These are phyloP conservation scores for Dicrostonyx torquatus DNA, from an alignment of 2,797 vertebrate genomes.

Conservation along the genomic window DNA sequence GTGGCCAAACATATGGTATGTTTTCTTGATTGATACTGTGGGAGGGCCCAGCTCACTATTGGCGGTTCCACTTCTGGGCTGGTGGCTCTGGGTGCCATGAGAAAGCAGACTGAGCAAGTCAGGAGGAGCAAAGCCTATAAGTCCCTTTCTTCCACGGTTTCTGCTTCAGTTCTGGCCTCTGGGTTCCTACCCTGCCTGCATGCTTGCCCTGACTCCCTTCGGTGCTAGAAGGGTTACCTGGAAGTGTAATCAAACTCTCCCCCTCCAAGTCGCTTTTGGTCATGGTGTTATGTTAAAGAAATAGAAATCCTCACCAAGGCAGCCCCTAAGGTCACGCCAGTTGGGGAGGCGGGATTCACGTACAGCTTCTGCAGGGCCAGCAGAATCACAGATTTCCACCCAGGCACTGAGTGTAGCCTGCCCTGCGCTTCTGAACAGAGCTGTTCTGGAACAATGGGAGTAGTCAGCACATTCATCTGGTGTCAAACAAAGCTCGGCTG, in stretches of 20 bases:
- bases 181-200: background rate
- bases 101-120: background rate
- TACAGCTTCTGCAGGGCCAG: background rate
- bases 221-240: background rate
- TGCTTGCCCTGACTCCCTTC: background rate
- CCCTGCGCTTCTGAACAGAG: conserved; percentile 21
- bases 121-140: background rate
- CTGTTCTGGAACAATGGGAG: conserved; percentile 46
- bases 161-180: background rate
- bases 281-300: background rate
- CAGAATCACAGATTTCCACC: conserved; percentile 37
- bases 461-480: background rate
- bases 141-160: background rate
- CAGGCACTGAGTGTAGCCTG: background rate
- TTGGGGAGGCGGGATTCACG: background rate
- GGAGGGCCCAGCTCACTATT: background rate
- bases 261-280: background rate
- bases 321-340: background rate
- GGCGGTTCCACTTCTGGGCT: background rate
- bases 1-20: background rate
- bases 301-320: background rate
- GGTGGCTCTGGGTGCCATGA: background rate
- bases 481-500: conserved; percentile 29
- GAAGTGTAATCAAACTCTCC: background rate
- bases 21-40: background rate